A percentile compares a stretch with the other conserved stretches of the same genome.
Evolutionary conservation across 2,797 vertebrate species (phyloP).

Genomic region (Rhabdophis nuchalis): DNA sequence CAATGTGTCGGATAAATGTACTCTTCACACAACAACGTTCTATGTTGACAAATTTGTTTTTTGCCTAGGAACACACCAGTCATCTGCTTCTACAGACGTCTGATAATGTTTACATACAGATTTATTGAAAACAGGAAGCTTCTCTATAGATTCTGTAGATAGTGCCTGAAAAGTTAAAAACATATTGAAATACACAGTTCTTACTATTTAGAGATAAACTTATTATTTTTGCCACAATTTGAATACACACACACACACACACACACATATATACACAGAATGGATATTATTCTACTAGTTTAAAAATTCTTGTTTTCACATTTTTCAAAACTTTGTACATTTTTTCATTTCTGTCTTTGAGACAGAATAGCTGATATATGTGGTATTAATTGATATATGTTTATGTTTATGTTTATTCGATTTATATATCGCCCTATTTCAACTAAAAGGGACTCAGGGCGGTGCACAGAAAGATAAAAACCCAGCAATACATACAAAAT

Average conservation of each 20-base stretch:
- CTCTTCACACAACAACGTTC: slow-evolving; percentile 67
- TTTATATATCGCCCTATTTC: too few relatives aligned
- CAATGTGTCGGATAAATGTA: neutral
- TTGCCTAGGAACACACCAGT: slow-evolving; percentile 95
- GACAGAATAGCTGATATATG: neutral
- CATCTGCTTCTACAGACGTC: slow-evolving; percentile 82
- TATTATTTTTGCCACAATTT: neutral
- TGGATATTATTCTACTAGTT: neutral
- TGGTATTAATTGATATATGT: neutral
- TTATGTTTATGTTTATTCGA: too few relatives aligned
- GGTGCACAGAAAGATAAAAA: too few relatives aligned
- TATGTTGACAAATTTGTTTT: slow-evolving; percentile 83
- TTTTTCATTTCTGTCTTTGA: neutral
- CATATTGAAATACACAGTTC: neutral
- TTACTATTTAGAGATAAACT: neutral
- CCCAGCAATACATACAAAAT: too few relatives aligned
- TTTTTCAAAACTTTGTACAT: neutral
- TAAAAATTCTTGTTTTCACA: neutral
- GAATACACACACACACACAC: too few relatives aligned
- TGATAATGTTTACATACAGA: slow-evolving; percentile 92
- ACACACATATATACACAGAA: too few relatives aligned
- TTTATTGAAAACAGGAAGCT: slow-evolving; percentile 96
- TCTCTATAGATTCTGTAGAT: slow-evolving; percentile 92
- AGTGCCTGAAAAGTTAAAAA: slow-evolving; percentile 76
- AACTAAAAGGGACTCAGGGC: too few relatives aligned